Evolutionary conservation across 1,140 invertebrate species (phyloP).

Genomic region (Maconellicoccus hirsutus): DNA sequence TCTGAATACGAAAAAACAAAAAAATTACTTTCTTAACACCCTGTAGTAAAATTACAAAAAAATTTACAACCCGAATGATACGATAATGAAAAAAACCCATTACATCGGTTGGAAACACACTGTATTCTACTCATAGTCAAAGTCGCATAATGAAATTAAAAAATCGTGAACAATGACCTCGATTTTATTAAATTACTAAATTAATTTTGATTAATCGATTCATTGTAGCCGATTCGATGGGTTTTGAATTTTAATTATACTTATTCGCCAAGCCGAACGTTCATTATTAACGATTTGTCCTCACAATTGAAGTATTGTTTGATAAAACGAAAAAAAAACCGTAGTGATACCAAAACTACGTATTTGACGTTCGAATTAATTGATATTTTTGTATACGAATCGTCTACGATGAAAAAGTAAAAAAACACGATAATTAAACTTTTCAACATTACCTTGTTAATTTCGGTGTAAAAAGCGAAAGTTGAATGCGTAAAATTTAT

Average conservation of each 20-base stretch:
- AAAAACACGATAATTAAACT: neutral
- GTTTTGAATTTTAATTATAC: constrained; percentile 10
- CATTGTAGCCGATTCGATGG: neutral
- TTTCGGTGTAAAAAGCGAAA: neutral
- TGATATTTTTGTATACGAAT: neutral
- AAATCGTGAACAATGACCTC: neutral
- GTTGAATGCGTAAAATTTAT: constrained; percentile 1
- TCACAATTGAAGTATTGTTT: neutral
- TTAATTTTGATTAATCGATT: constrained; percentile 10
- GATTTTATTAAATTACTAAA: constrained; percentile 10
- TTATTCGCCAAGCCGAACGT: neutral
- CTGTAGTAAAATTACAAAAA: too few relatives aligned
- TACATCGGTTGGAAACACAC: too few relatives aligned
- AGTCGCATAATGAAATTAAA: neutral
- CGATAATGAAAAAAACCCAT: too few relatives aligned
- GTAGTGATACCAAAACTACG: neutral
- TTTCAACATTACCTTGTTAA: constrained; percentile 9
- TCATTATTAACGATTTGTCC: constrained; percentile 2
- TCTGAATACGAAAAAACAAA: too few relatives aligned
- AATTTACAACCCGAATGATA: too few relatives aligned
- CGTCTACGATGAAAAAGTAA: neutral
- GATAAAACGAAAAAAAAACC: neutral
- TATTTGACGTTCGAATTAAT: neutral
- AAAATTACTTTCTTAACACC: too few relatives aligned
- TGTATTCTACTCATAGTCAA: too few relatives aligned